A percentile compares a stretch with the other conserved stretches of the same genome.
Conservation (phyloP, 2,888 invertebrate genomes). For the Drosophila mayaguana region DNA sequence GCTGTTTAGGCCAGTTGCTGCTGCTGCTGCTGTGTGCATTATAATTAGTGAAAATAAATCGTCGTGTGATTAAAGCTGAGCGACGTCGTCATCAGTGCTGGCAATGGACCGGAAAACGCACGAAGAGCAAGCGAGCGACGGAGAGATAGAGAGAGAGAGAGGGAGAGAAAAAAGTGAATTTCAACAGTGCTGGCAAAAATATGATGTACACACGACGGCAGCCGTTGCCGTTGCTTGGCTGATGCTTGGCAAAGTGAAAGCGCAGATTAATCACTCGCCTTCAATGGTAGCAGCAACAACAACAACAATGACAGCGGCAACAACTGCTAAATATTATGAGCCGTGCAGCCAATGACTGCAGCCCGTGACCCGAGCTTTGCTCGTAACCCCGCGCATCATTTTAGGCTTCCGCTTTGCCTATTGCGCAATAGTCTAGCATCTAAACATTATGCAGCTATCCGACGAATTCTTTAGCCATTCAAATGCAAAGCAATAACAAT, state of each 20-base stretch:
- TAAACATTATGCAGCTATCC: slow-evolving; percentile 34
- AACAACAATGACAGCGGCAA: slow-evolving; percentile 21
- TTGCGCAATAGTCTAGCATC: slow-evolving; percentile 42
- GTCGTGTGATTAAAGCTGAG: slow-evolving; percentile 58
- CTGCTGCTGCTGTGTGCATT: slow-evolving; percentile 35
- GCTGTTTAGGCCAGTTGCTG: slow-evolving; percentile 48
- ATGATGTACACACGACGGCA: slow-evolving; percentile 35
- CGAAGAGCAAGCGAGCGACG: slow-evolving; percentile 6
- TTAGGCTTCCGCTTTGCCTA: slow-evolving; percentile 24
- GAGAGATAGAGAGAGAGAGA: background rate
- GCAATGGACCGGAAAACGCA: slow-evolving; percentile 78
- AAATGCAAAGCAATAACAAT: background rate
- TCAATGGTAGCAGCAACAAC: slow-evolving; percentile 29
- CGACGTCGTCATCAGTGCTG: slow-evolving; percentile 42
- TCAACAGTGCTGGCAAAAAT: slow-evolving; percentile 60
- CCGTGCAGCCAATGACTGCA: slow-evolving; percentile 23
- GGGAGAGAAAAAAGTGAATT: slow-evolving; percentile 77
- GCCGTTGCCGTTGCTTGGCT: slow-evolving; percentile 6
- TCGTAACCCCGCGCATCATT: slow-evolving; percentile 15
- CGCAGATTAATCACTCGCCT: slow-evolving; percentile 72
- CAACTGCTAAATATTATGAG: slow-evolving; percentile 47
- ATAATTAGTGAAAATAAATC: slow-evolving; percentile 71
- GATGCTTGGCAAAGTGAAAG: slow-evolving; percentile 73
- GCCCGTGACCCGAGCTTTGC: slow-evolving; percentile 26
- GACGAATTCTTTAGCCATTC: slow-evolving; percentile 44